These are phyloP conservation scores for Sinella curviseta DNA, from an alignment of 1,140 invertebrate species.

Conservation along the genomic window DNA sequence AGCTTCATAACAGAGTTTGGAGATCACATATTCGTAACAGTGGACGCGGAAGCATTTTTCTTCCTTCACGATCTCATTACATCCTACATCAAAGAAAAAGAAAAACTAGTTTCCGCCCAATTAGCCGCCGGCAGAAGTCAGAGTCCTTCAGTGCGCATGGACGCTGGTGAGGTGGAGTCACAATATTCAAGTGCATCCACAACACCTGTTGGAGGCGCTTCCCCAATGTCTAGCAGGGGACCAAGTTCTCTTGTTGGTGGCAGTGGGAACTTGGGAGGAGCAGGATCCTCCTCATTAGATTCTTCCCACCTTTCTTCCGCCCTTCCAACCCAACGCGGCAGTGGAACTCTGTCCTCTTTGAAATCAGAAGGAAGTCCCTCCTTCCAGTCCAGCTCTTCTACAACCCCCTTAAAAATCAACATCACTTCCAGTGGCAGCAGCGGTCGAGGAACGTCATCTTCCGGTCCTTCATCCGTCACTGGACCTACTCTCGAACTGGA, in stretches of 20 bases:
- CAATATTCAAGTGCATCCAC: conserved; percentile 21
- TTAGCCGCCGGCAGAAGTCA: conserved; percentile 46
- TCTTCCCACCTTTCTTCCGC: not conserved
- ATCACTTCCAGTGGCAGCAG: not conserved
- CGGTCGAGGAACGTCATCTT: not conserved
- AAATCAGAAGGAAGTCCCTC: not conserved
- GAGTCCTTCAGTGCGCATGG: conserved; percentile 37
- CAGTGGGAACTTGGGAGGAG: not conserved
- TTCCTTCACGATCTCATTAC: conserved; percentile 96
- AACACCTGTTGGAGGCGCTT: not conserved
- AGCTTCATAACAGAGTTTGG: conserved; percentile 98
- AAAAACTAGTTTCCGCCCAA: conserved; percentile 62
- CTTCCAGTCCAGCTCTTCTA: not conserved
- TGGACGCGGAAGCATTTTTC: conserved; percentile 96
- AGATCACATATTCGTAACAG: conserved; percentile 96
- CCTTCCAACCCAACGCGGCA: not conserved
- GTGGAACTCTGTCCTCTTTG: not conserved
- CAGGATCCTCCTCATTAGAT: conserved; percentile 32
- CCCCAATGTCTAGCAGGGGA: not conserved
- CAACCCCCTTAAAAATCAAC: not conserved
- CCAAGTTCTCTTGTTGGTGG: not conserved
- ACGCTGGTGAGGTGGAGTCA: conserved; percentile 16
- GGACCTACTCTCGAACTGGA: not conserved
- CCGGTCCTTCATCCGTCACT: not conserved
- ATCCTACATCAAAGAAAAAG: conserved; percentile 90